Percentiles rank a stretch among this genome's conserved stretches.
Conservation (phyloP, 2,888 invertebrate genomes). For the Spialia ferax region DNA sequence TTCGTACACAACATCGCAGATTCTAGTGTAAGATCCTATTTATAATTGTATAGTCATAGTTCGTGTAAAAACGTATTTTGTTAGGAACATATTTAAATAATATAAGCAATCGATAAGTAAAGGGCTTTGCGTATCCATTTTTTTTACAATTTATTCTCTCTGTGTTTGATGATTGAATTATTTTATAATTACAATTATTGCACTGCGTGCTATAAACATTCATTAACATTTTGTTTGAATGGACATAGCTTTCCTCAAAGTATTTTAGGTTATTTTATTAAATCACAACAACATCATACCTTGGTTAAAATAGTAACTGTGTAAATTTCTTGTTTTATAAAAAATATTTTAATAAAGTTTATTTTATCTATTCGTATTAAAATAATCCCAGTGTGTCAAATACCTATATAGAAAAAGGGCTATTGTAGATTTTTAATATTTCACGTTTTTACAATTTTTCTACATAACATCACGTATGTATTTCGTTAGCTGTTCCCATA, state of each 20-base stretch:
- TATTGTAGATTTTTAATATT: slow-evolving; percentile 26
- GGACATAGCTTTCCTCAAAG: not conserved
- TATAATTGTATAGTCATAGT: slow-evolving; percentile 49
- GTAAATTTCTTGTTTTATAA: too few relatives aligned
- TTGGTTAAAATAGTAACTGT: not conserved
- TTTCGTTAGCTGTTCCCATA: slow-evolving; percentile 15
- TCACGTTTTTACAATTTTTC: slow-evolving; percentile 38
- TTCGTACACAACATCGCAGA: slow-evolving; percentile 46
- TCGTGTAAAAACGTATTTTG: slow-evolving; percentile 42
- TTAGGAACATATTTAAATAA: slow-evolving; percentile 24
- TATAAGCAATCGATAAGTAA: not conserved
- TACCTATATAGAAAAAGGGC: slow-evolving; percentile 13
- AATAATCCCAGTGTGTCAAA: slow-evolving; percentile 40
- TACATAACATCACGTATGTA: slow-evolving; percentile 14
- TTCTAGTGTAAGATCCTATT: slow-evolving; percentile 43
- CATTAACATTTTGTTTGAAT: not conserved
- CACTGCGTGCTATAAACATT: slow-evolving; percentile 5
- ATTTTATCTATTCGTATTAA: slow-evolving; percentile 3
- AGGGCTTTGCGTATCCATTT: slow-evolving; percentile 15
- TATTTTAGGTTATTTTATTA: not conserved
- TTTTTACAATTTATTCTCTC: slow-evolving; percentile 18
- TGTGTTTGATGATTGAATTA: slow-evolving; percentile 12
- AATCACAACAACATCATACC: not conserved
- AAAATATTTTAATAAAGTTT: not conserved
- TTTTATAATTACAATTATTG: slow-evolving; percentile 6